Base-by-base conservation (phyloP, 1,140 invertebrate species). In the Calephelis virginiensis region DNA sequence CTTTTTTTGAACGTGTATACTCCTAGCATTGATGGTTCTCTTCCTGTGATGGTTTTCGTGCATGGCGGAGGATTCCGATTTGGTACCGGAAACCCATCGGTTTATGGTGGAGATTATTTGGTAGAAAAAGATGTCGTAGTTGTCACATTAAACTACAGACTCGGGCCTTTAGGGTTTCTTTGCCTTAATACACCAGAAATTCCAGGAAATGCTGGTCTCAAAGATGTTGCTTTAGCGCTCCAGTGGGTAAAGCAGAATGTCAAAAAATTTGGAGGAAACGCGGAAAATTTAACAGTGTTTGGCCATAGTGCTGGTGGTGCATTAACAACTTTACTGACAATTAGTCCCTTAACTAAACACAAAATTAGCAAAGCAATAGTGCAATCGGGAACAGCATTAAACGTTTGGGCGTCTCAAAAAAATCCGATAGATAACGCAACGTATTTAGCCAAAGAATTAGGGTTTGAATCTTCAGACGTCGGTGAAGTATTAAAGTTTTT, bases 1-100 rank as follows among this genome's bases (percentile, higher is more conserved):
- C 92, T 96, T 0, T 95, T 93, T 78, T 81, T 96, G 0, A 96
- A 96, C 75, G 92, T 96, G 0, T 96, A 93, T 82, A 93, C 93
- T 6, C 93, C 93, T 17, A 90, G 73, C 61, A 13, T 89, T 0
- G 83, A 86, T n/a, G 82, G 75, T 28, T 82, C 81, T 74, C 80
- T 89, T 8, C 94, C 95, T 0, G 95, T 96, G 0, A 93, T 96
- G 86, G 90, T 96, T 0, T 96, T 89, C 78, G 92, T 96, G 17
- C 95, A 96, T 75, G 95, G 95, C 1, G 95, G 95, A 6, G 93
- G 92, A 8, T 94, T 95, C 72, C 82, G 90, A 10, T 77, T 78
- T 53, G 94, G 94, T 5, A 93, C 92, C 9, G 93, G 92, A 2
- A 92, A 83, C 66, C 81, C 89, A 1, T 50, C 77, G 3, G 63